Evolutionary conservation across 1,140 invertebrate genomes (phyloP), one percentile per base, ranked within the genome.

Genomic region (Grapholita molesta): DNA sequence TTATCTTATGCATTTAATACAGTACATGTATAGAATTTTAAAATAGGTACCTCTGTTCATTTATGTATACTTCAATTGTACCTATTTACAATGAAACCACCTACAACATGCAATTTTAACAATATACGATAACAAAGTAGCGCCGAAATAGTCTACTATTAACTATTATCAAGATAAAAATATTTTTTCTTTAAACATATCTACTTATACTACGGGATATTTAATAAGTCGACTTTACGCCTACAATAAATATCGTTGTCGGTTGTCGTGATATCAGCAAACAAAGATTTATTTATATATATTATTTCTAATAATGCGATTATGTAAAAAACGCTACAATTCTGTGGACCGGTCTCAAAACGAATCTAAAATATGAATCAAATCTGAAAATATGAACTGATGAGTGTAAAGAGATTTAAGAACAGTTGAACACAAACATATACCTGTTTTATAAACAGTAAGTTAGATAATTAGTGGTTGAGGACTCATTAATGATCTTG

Each of bases 71-170:
- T 32, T 18, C 65, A 42, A 32, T 38, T 64, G 57, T 69, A 68
- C 82, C 55, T 86, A 88, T 88, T 82, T 83, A 89, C 84, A 86
- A 76, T 83, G 74, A 88, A 78, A 75, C 71, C 78, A 70, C 82
- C 82, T 88, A 86, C 76, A 75, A 83, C 80, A 85, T 85, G 82
- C 79, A 78, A 70, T 72, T 69, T 82, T 74, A 83, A 82, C 80
- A 83, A 78, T 73, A 74, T 84, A 82, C 72, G 75, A 69, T 82
- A 86, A 83, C 80, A 82, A 81, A 77, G 72, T 82, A 84, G 78
- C 81, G 78, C 80, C 78, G 66, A 83, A 79, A 77, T 76, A 79
- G 77, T 71, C 66, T 77, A 78, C 70, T 67, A 32, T 70, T n/a
- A 67, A 66, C 35, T 72, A 77, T 61, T 61, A 25, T 12, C 23